Percentiles rank a stretch among this genome's conserved stretches.
These are phyloP conservation scores for Phalacrocorax pelagicus DNA, from an alignment of 2,113 vertebrate species.

Conservation along the genomic window DNA sequence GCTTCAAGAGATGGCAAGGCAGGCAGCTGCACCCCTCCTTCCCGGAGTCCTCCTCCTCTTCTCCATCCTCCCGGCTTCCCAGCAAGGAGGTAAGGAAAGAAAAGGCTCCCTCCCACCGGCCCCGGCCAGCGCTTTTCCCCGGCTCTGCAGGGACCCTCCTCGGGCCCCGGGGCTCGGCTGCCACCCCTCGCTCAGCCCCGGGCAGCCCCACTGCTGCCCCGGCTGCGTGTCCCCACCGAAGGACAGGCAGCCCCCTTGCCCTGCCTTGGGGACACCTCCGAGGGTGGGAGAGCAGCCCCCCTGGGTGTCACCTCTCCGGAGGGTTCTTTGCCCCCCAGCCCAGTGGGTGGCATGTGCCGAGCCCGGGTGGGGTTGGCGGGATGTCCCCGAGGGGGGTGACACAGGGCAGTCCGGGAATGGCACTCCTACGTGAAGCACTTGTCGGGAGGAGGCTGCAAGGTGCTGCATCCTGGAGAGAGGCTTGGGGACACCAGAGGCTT, in stretches of 20 bases:
- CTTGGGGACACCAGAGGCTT: background rate
- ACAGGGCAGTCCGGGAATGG: background rate
- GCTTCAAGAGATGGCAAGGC: slow-evolving; percentile 90
- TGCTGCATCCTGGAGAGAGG: background rate
- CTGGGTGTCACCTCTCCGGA: background rate
- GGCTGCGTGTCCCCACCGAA: background rate
- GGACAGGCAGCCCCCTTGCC: background rate
- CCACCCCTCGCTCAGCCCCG: background rate
- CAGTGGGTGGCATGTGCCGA: background rate
- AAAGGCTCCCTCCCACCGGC: background rate
- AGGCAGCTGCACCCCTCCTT: slow-evolving; percentile 81
- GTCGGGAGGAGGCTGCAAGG: background rate
- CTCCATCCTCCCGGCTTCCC: slow-evolving; percentile 80
- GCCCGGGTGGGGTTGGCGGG: background rate
- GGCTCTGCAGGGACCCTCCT: background rate
- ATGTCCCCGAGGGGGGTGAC: background rate
- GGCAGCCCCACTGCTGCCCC: background rate
- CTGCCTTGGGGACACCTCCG: background rate
- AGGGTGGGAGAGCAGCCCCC: background rate
- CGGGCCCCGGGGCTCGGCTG: background rate
- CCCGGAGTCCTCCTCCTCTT: slow-evolving; percentile 83
- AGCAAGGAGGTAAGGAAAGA: slow-evolving; percentile 90
- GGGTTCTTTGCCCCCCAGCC: background rate
- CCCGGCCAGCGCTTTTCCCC: background rate
- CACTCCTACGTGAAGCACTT: background rate